Conservation (phyloP, 2,113 vertebrate genomes). For the Heliornis fulica region DNA sequence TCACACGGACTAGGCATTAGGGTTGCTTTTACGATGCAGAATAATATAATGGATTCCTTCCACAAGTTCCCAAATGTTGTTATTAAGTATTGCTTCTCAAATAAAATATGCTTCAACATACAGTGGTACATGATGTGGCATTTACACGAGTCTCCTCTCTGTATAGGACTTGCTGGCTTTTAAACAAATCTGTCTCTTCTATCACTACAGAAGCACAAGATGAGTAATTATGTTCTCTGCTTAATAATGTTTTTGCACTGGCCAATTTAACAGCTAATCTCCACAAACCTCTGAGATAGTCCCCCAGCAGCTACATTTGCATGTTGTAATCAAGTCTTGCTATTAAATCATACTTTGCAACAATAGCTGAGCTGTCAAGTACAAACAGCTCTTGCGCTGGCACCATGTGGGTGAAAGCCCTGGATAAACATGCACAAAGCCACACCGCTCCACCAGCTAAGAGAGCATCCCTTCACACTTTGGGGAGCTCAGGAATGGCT, state of each 20-base stretch:
- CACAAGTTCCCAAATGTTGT: slow-evolving; percentile 31
- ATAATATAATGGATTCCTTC: slow-evolving; percentile 47
- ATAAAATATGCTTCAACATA: slow-evolving; percentile 49
- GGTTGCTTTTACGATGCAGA: slow-evolving; percentile 48
- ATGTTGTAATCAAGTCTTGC: slow-evolving; percentile 48
- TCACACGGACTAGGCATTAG: slow-evolving; percentile 18
- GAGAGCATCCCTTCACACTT: not conserved
- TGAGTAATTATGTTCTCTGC: slow-evolving; percentile 41
- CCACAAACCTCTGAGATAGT: slow-evolving; percentile 51
- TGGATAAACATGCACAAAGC: not conserved
- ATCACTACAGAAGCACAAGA: slow-evolving; percentile 33
- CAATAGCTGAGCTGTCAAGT: slow-evolving; percentile 38
- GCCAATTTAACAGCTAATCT: slow-evolving; percentile 70
- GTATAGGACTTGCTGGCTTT: slow-evolving; percentile 5
- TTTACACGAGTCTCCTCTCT: slow-evolving; percentile 16
- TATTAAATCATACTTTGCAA: slow-evolving; percentile 66
- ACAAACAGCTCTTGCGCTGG: not conserved
- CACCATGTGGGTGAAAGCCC: not conserved
- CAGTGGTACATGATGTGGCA: slow-evolving; percentile 32
- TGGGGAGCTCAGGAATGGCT: not conserved
- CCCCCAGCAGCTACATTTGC: slow-evolving; percentile 53
- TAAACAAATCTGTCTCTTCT: slow-evolving; percentile 48
- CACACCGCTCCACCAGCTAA: not conserved
- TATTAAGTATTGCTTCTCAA: slow-evolving; percentile 51
- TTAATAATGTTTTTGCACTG: slow-evolving; percentile 68